Conservation (phyloP, 2,888 invertebrate genomes). For the Auanema freiburgensis region DNA sequence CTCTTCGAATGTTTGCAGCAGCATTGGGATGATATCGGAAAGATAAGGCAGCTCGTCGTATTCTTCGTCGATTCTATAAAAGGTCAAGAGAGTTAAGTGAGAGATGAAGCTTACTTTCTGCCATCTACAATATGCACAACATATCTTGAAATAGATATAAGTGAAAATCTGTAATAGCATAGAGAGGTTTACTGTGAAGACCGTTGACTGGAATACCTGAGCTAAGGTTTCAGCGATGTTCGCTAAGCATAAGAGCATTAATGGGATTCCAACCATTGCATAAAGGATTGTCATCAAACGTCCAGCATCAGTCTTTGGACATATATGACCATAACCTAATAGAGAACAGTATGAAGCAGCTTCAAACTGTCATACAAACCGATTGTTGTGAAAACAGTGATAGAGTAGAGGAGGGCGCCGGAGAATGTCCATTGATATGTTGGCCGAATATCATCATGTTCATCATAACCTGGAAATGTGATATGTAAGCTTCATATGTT, state of each 20-base stretch:
- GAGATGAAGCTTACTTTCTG: slow-evolving; percentile 37
- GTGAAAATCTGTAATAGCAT: slow-evolving; percentile 65
- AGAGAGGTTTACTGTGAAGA: background rate
- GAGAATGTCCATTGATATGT: slow-evolving; percentile 67
- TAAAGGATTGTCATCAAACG: slow-evolving; percentile 86
- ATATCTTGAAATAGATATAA: slow-evolving; percentile 67
- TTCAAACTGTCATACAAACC: slow-evolving; percentile 56
- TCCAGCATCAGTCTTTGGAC: slow-evolving; percentile 84
- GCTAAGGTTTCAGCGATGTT: slow-evolving; percentile 70
- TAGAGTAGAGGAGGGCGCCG: slow-evolving; percentile 67
- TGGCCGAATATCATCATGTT: slow-evolving; percentile 57
- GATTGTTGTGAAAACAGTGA: slow-evolving; percentile 67
- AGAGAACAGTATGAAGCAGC: background rate
- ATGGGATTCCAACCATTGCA: slow-evolving; percentile 76
- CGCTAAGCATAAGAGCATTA: slow-evolving; percentile 69
- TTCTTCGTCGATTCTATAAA: slow-evolving; percentile 45
- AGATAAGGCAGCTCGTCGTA: slow-evolving; percentile 59
- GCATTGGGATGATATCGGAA: slow-evolving; percentile 64
- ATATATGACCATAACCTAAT: slow-evolving; percentile 93
- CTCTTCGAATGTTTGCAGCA: slow-evolving; percentile 59
- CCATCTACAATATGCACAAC: slow-evolving; percentile 65
- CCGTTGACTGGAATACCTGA: slow-evolving; percentile 55
- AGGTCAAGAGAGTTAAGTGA: background rate
- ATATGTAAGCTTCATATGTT: slow-evolving; percentile 1
- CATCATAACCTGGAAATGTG: slow-evolving; percentile 59